These are phyloP conservation scores for Anguilla japonica DNA, from an alignment of 2,113 vertebrate species.

Conservation along the genomic window DNA sequence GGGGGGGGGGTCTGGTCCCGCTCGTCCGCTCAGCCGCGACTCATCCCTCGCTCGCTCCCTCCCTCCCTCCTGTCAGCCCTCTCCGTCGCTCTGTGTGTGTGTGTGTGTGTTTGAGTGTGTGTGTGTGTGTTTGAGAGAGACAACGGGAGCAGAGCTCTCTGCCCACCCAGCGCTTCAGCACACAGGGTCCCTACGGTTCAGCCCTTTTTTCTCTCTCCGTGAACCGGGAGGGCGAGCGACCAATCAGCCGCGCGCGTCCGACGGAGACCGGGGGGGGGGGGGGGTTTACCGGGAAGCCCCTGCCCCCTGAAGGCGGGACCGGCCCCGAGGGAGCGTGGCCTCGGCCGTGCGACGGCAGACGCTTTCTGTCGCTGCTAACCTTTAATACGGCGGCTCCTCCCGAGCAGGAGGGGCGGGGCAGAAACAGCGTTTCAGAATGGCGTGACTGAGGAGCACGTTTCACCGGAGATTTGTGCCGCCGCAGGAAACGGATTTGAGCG, in stretches of 20 bases:
- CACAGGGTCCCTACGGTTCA: conserved; percentile 9
- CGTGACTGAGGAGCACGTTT: background rate
- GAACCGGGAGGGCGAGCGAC: background rate
- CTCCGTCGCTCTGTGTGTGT: conserved; percentile 9
- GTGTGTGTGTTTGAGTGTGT: conserved; percentile 12
- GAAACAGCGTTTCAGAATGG: background rate
- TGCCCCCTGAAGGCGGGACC: too few relatives aligned
- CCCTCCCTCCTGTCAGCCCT: conserved; percentile 14
- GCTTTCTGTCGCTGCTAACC: conserved; percentile 53
- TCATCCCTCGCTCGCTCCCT: conserved; percentile 44
- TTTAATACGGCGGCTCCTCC: conserved; percentile 19
- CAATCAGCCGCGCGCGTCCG: background rate
- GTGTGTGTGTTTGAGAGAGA: conserved; percentile 44
- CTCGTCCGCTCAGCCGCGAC: conserved; percentile 45
- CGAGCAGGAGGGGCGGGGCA: background rate
- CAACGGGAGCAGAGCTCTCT: conserved; percentile 41
- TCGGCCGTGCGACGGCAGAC: conserved; percentile 37
- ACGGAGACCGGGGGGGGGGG: background rate
- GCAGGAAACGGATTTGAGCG: background rate
- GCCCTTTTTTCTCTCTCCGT: background rate
- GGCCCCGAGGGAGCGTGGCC: conserved; percentile 1
- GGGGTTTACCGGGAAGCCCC: too few relatives aligned
- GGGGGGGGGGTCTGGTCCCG: background rate
- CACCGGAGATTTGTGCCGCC: background rate
- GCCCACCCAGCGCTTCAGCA: conserved; percentile 48